Evolutionary conservation across 2,888 invertebrate species (phyloP).

Genomic region (Thera obeliscata): DNA sequence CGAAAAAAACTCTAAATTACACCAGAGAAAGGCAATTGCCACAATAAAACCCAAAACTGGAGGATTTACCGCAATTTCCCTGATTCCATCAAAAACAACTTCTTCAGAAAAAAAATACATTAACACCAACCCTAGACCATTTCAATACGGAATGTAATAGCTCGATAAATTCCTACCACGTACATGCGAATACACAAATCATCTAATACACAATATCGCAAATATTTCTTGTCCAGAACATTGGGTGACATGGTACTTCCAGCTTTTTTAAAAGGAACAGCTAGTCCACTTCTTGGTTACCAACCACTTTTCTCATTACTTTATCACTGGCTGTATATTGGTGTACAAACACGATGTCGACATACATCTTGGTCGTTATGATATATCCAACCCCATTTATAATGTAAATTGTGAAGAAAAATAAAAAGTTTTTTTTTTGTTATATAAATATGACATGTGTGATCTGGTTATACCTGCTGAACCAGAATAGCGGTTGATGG

Average conservation of each 20-base stretch:
- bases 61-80: constrained; percentile 9
- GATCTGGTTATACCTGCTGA: no score
- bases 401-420: no score
- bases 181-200: constrained; percentile 77
- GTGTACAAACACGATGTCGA: no score
- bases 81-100: constrained; percentile 12
- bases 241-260: constrained; percentile 73
- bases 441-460: no score
- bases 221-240: constrained; percentile 81
- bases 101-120: constrained; percentile 26
- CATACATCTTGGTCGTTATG: no score
- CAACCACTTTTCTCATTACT: no score
- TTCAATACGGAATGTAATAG: constrained; percentile 53
- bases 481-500: no score
- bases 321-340: no score
- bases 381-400: no score
- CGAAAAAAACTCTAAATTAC: no score
- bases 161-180: constrained; percentile 67
- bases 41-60: not conserved
- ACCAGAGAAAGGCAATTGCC: not conserved
- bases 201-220: constrained; percentile 81
- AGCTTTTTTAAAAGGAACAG: constrained; percentile 55
- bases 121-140: constrained; percentile 42
- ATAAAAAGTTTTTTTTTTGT: no score
- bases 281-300: constrained; percentile 15